Evolutionary conservation across 2,113 vertebrate species (phyloP), one percentile per base, ranked within the genome.

Genomic region (Microtus richardsoni): DNA sequence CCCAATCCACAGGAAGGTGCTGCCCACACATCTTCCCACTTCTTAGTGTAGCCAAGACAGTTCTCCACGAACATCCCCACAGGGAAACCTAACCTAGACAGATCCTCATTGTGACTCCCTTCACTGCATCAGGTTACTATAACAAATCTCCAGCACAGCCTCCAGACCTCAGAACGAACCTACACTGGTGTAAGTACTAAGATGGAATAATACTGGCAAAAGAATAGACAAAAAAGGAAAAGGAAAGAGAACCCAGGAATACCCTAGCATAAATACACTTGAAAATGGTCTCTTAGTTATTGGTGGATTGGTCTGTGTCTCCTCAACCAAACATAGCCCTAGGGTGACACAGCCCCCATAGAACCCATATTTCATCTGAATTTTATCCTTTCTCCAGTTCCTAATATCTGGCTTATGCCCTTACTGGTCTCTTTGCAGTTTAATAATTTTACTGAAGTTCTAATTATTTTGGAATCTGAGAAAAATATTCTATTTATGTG

Each of bases 51-150:
- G 22, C 9, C 62, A 47, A 33, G 82, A 66, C 60, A 64, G 11
- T 84, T 1, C 3, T 21, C 41, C 16, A 24, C 41, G 21, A 66
- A 85, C 62, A 49, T 7, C 5, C 9, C 22, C 3, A 6, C 12
- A 22, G 41, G 39, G 3, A 16, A 44, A 1, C 12, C 16, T 66
- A 85, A 66, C 28, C 60, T 62, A 64, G 39, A 4, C 28, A 64
- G 26, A 5, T 1, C 26, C 60, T 10, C 24, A 66, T 21, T 0
- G 3, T 19, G 24, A 41, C 24, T 44, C 39, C 16, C 12, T 3
- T 19, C 83, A 44, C 26, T 84, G 60, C 19, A 17, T 66, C 83
- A 85, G 47, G 60, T 66, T 85, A 85, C 41, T 21, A 85, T 13
- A 47, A 28, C 26, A 66, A 33, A 44, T 66, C 33, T 16, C 41